Conservation (phyloP, 2,113 vertebrate species). For the Paratilapia polleni region DNA sequence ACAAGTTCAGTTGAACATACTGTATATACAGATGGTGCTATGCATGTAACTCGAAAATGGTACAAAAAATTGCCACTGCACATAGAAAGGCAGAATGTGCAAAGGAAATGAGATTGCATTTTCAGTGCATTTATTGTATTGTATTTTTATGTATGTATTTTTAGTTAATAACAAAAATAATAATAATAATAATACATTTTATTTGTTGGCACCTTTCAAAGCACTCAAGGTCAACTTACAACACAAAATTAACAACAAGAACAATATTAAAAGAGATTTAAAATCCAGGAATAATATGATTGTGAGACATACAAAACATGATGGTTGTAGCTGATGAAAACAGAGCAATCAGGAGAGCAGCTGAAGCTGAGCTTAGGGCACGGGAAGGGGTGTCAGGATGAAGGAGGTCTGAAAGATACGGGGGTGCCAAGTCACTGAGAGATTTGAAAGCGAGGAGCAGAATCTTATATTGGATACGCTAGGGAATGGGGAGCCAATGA, state of each 20-base stretch:
- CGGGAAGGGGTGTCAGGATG: fast-evolving
- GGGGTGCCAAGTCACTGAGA: background rate
- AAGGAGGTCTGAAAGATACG: background rate
- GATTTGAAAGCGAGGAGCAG: background rate
- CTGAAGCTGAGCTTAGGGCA: background rate
- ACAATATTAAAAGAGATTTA: too few relatives aligned
- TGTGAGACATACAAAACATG: too few relatives aligned
- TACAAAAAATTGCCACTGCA: background rate
- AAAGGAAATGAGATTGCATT: too few relatives aligned
- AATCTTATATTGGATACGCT: background rate
- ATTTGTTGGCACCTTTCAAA: background rate
- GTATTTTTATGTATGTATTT: background rate
- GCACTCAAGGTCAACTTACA: background rate
- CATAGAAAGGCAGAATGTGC: background rate
- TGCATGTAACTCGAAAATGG: background rate
- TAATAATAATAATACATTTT: too few relatives aligned
- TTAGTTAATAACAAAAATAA: too few relatives aligned
- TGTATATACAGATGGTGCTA: too few relatives aligned
- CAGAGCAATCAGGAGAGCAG: too few relatives aligned
- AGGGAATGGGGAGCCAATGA: too few relatives aligned
- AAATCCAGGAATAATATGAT: too few relatives aligned
- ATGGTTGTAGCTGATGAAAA: too few relatives aligned
- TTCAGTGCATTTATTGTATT: background rate
- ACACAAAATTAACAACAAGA: background rate
- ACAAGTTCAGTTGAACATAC: background rate